Evolutionary conservation across 2,797 vertebrate species (phyloP).

Genomic region (Buceros bicornis): DNA sequence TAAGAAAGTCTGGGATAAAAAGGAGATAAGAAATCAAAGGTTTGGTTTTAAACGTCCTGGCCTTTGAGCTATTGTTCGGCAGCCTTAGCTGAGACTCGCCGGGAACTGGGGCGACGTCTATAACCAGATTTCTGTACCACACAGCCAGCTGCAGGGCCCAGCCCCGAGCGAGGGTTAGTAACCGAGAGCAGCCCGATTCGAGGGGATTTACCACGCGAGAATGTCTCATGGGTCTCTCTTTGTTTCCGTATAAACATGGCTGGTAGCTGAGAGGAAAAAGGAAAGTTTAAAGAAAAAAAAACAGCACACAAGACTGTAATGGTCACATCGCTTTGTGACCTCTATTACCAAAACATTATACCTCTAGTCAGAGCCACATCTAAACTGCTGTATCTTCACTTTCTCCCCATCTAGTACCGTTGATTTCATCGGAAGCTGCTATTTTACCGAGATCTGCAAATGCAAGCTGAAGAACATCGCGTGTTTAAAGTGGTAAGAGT

Average conservation of each 20-base stretch:
- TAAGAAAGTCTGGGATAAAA: neutral
- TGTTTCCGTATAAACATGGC: neutral
- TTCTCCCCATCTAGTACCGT: slow-evolving; percentile 84
- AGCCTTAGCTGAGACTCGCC: neutral
- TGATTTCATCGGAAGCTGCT: slow-evolving; percentile 95
- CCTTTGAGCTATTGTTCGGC: neutral
- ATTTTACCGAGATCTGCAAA: slow-evolving; percentile 93
- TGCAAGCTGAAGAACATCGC: slow-evolving; percentile 97
- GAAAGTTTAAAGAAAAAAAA: neutral
- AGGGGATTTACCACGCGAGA: accelerated
- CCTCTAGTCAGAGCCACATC: neutral
- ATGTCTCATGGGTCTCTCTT: accelerated
- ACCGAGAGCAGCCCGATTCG: accelerated
- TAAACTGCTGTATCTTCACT: neutral
- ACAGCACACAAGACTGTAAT: accelerated
- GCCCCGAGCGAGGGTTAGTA: accelerated
- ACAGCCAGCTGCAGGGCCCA: neutral
- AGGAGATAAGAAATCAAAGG: slow-evolving; percentile 30
- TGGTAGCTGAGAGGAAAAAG: neutral
- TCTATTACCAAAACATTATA: accelerated
- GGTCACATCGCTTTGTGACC: accelerated
- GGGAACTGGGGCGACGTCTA: accelerated
- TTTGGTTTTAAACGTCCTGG: neutral
- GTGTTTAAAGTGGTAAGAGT: slow-evolving; percentile 93
- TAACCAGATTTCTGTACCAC: accelerated